A percentile compares a stretch with the other conserved stretches of the same genome.
Conservation (phyloP, 2,797 vertebrate genomes). For the Denticeps clupeoides region DNA sequence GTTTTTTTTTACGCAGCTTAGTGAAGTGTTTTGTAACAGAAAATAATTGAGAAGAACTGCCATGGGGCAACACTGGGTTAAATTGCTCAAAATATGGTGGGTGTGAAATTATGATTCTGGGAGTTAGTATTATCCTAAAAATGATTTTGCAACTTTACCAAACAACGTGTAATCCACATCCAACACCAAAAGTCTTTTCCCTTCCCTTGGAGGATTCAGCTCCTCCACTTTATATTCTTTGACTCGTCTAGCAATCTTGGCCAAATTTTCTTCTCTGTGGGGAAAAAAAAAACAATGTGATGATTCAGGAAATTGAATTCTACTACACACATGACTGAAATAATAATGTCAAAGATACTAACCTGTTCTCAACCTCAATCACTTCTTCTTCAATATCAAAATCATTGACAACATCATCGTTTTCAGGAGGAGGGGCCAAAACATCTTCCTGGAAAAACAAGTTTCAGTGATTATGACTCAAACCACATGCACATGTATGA, state of each 20-base stretch:
- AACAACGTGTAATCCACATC: constrained; percentile 97
- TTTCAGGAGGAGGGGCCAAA: constrained; percentile 90
- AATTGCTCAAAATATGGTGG: too few relatives aligned
- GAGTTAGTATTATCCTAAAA: too few relatives aligned
- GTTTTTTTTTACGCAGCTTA: too few relatives aligned
- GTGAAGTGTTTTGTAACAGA: too few relatives aligned
- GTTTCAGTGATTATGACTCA: too few relatives aligned
- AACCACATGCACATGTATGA: too few relatives aligned
- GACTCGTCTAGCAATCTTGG: constrained; percentile 90
- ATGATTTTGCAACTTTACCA: constrained; percentile 59
- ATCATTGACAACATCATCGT: constrained; percentile 94
- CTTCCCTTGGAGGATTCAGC: constrained; percentile 86
- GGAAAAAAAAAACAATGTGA: constrained; percentile 17
- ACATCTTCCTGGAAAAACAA: constrained; percentile 99
- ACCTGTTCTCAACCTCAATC: constrained; percentile 97
- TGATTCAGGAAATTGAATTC: constrained; percentile 8
- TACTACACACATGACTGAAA: background rate
- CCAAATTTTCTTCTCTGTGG: constrained; percentile 88
- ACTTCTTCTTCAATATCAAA: constrained; percentile 99
- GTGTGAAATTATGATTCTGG: too few relatives aligned
- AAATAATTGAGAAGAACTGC: too few relatives aligned
- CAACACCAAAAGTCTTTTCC: constrained; percentile 87
- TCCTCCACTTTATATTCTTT: constrained; percentile 97
- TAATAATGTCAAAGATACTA: constrained; percentile 16
- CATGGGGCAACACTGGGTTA: too few relatives aligned